These are phyloP conservation scores for Nyctereutes procyonoides DNA, from an alignment of 2,113 vertebrate species.

Conservation along the genomic window DNA sequence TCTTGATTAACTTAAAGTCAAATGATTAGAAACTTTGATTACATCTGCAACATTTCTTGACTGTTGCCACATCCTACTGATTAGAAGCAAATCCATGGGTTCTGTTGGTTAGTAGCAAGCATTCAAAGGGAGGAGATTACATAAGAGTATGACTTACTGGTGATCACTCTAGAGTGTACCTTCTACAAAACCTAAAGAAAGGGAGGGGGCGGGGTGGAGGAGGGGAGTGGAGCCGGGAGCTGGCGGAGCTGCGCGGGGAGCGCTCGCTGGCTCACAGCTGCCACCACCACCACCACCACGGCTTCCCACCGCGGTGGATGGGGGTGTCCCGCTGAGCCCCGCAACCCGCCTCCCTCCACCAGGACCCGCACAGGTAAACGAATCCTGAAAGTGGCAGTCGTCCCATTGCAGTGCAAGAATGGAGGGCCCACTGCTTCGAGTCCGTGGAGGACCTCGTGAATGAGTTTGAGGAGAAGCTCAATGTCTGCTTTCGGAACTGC, in stretches of 20 bases:
- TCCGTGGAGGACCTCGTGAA: conserved; percentile 98
- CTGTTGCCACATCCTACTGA: not conserved
- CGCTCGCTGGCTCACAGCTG: no score
- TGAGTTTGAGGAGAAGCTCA: conserved; percentile 96
- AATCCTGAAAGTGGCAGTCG: not conserved
- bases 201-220: no score
- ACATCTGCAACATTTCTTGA: not conserved
- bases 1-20: not conserved
- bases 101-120: not conserved
- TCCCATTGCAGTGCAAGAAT: conserved; percentile 81
- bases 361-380: conserved; percentile 30
- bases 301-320: no score
- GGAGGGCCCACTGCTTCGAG: conserved; percentile 96
- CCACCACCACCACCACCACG: no score
- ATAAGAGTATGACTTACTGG: not conserved
- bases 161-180: not conserved
- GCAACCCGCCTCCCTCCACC: no score
- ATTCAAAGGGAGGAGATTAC: not conserved
- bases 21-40: not conserved
- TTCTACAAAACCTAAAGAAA: not conserved
- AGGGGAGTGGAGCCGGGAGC: no score
- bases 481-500: conserved; percentile 97
- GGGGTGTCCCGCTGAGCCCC: no score
- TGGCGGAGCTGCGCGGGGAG: no score
- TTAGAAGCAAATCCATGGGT: not conserved